Conservation (phyloP, 2,888 invertebrate genomes). For the Ormyrus nitidulus region DNA sequence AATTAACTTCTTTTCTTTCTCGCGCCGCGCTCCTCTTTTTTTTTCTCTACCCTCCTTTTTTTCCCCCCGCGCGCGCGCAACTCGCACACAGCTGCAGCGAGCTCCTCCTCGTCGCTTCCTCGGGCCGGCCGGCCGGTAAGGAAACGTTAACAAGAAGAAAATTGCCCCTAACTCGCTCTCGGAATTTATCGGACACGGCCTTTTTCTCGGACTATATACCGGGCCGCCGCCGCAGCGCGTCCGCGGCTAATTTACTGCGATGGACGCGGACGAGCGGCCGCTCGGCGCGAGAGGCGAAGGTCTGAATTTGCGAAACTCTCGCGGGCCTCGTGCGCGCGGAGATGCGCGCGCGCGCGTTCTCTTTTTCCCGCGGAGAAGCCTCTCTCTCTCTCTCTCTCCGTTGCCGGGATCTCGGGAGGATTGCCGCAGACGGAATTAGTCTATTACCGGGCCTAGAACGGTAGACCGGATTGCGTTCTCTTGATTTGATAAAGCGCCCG, state of each 20-base stretch:
- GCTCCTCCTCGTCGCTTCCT: not conserved
- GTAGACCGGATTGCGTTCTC: too few species aligned
- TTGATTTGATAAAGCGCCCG: too few species aligned
- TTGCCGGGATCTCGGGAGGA: too few species aligned
- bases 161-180: slow-evolving; percentile 60
- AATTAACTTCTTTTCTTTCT: slow-evolving; percentile 62
- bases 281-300: not conserved
- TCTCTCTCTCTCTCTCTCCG: too few species aligned
- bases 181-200: slow-evolving; percentile 61
- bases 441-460: too few species aligned
- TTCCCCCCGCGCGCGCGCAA: slow-evolving; percentile 19
- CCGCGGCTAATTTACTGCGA: slow-evolving; percentile 23
- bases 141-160: slow-evolving; percentile 65
- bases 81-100: not conserved
- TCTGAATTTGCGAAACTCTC: too few species aligned
- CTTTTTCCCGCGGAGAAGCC: too few species aligned
- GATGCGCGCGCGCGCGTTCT: too few species aligned
- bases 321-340: too few species aligned
- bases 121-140: slow-evolving; percentile 50
- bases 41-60: not conserved
- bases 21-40: not conserved
- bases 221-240: not conserved
- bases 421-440: too few species aligned
- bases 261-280: not conserved
- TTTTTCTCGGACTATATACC: not conserved